Evolutionary conservation across 2,113 vertebrate genomes (phyloP).

Genomic region (Sturnus vulgaris): DNA sequence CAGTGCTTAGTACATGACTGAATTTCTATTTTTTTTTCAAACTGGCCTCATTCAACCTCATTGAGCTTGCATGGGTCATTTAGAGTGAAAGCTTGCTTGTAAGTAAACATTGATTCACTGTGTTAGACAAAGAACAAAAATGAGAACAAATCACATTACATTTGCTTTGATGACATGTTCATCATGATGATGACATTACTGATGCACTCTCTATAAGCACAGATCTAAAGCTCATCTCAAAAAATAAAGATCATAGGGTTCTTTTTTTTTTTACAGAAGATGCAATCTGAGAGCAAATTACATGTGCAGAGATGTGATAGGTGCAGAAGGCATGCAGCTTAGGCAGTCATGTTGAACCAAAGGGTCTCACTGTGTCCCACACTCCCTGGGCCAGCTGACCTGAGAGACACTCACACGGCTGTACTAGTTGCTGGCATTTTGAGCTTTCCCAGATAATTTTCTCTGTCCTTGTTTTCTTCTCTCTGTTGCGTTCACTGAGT

Average conservation of each 20-base stretch:
- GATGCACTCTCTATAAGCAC: background rate
- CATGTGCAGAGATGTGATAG: background rate
- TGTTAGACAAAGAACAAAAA: conserved; percentile 29
- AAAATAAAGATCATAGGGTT: background rate
- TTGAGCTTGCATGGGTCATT: conserved; percentile 44
- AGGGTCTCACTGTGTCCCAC: background rate
- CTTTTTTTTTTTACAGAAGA: background rate
- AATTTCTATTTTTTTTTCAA: background rate
- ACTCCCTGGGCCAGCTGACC: background rate
- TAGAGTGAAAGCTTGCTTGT: conserved; percentile 34
- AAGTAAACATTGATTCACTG: conserved; percentile 44
- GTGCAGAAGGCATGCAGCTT: background rate
- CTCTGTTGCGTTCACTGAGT: background rate
- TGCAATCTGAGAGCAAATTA: background rate
- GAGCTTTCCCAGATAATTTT: background rate
- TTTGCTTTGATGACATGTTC: background rate
- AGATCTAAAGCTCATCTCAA: background rate
- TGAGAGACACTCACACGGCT: background rate
- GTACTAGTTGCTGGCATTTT: background rate
- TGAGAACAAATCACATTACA: conserved; percentile 24
- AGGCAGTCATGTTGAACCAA: background rate
- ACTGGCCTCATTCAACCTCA: conserved; percentile 45
- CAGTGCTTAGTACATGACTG: background rate
- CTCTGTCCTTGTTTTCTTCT: background rate
- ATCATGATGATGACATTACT: background rate